Evolutionary conservation across 2,888 invertebrate genomes (phyloP), one percentile per base, ranked within the genome.

Genomic region (Panorpa germanica): DNA sequence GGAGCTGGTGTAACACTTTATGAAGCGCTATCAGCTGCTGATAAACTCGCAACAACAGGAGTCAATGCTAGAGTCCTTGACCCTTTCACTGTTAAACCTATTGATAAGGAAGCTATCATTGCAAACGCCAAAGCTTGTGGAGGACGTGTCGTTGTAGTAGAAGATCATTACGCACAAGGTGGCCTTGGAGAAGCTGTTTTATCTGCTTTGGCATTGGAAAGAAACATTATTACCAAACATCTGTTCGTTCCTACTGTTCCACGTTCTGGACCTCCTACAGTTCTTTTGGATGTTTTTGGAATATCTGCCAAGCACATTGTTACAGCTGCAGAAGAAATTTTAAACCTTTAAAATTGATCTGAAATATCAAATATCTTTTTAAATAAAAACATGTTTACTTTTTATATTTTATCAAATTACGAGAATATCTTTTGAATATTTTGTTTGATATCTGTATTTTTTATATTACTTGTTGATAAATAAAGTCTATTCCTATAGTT

Each of bases 121-220:
- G 57, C 61, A 30, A 71, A 85, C 50, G 93, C 88, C 3, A 61
- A 63, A 36, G 75, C 74, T 31, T 74, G 68, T 32, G 78, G 77
- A 5, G 90, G 90, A 2, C 61, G 71, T 7, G 68, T 98, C 32
- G 52, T 98, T 28, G 88, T 90, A 19, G 90, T 95, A 0, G 98
- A 98, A 54, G 98, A 98, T 52, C 98, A 98, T 55, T 98, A 98
- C 53, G 71, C n/a, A n/a, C n/a, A 52, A 71, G 85, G 98, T 37
- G 98, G 98, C 29, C 49, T 98, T 32, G 98, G 98, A 35, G 96
- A 98, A 51, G 93, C 96, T 12, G 95, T 96, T 6, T 51, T 76
- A 9, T 71, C 78, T 0, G 86, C 81, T 5, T 61, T 91, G 34
- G 70, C 82, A 2, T 54, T 66, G 40, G 66, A 76, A 43, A 67